Percentiles rank a stretch among this genome's conserved stretches.
Conservation (phyloP, 2,113 vertebrate species). For the Sebastes schlegelii region DNA sequence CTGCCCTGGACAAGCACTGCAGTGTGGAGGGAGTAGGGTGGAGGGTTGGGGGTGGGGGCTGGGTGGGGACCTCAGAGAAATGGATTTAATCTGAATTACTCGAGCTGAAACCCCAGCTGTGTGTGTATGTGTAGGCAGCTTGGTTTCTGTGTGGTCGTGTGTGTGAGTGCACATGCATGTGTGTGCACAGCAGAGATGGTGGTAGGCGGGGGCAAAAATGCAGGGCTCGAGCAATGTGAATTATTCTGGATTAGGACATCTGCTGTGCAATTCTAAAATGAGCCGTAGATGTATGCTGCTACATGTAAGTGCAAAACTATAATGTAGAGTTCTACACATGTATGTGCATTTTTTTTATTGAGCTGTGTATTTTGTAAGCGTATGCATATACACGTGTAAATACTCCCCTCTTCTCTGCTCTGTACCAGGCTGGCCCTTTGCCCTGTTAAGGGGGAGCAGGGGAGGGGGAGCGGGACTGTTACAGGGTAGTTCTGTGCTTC, state of each 20-base stretch:
- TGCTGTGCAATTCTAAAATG: constrained; percentile 82
- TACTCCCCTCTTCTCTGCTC: constrained; percentile 40
- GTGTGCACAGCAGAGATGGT: constrained; percentile 32
- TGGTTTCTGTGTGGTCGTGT: constrained; percentile 54
- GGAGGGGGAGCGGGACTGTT: constrained; percentile 50
- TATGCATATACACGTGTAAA: constrained; percentile 33
- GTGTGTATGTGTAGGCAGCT: constrained; percentile 76
- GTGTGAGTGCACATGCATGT: constrained; percentile 11
- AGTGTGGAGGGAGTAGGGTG: constrained; percentile 70
- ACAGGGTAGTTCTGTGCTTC: constrained; percentile 40
- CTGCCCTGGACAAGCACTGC: constrained; percentile 81
- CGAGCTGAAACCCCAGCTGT: constrained; percentile 83
- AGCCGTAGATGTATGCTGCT: constrained; percentile 68
- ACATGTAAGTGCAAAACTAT: constrained; percentile 12
- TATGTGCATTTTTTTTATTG: constrained; percentile 18
- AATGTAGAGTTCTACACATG: neutral
- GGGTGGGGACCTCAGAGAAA: constrained; percentile 84
- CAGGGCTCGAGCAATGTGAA: constrained; percentile 82
- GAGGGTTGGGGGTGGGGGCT: constrained; percentile 72
- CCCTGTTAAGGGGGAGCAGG: constrained; percentile 30
- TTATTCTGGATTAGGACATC: constrained; percentile 87
- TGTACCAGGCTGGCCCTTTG: constrained; percentile 63
- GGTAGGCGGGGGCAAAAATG: constrained; percentile 75
- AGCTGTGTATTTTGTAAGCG: neutral
- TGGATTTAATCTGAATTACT: constrained; percentile 87